Percentiles rank a stretch among this genome's conserved stretches.
Conservation (phyloP, 2,888 invertebrate species). For the Philhelius pedissequus region DNA sequence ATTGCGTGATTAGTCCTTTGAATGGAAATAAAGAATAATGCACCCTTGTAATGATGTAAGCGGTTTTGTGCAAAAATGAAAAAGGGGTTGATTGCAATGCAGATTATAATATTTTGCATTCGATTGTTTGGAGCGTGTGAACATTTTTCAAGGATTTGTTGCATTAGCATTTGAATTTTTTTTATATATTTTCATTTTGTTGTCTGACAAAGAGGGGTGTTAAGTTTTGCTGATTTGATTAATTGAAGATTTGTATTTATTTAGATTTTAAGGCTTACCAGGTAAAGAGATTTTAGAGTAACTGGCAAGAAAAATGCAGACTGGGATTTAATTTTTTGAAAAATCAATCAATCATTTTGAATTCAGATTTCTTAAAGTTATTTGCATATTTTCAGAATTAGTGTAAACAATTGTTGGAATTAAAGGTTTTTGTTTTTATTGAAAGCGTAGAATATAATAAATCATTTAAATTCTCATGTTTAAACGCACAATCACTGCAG, state of each 20-base stretch:
- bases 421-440: no score
- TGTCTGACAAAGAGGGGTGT: not conserved
- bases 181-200: not conserved
- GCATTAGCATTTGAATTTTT: conserved; percentile 32
- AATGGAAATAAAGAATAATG: not conserved
- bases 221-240: not conserved
- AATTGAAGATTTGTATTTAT: not conserved
- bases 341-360: no score
- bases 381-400: no score
- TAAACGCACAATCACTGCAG: no score
- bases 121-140: conserved; percentile 50
- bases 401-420: no score
- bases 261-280: not conserved
- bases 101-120: conserved; percentile 18
- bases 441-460: no score
- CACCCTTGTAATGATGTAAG: conserved; percentile 16
- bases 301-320: not conserved
- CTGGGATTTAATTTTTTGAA: not conserved
- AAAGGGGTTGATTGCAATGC: conserved; percentile 12
- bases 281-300: not conserved
- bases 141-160: conserved; percentile 34
- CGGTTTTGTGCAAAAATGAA: not conserved
- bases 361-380: no score
- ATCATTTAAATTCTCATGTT: no score
- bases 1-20: conserved; percentile 50